Percentiles rank a stretch among this genome's conserved stretches.
Evolutionary conservation across 2,113 vertebrate species (phyloP).

Genomic region (Bos javanicus): DNA sequence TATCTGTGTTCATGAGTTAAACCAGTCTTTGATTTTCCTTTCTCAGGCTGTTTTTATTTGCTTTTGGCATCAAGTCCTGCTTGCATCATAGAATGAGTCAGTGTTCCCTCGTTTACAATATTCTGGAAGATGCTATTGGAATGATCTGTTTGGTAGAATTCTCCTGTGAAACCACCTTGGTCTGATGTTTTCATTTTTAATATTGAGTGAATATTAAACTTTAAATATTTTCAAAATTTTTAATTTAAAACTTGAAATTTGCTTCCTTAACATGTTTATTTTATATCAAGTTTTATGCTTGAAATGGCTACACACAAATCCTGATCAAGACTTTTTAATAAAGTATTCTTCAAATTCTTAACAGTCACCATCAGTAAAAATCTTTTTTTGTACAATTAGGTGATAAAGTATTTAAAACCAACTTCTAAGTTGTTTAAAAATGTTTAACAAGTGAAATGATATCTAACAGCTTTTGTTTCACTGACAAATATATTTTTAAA

Average conservation of each 20-base stretch:
- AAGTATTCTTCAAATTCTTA: constrained; percentile 29
- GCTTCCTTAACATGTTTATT: constrained; percentile 2
- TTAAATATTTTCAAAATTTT: constrained; percentile 34
- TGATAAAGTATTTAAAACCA: constrained; percentile 38
- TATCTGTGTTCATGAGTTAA: constrained; percentile 28
- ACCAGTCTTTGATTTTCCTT: constrained; percentile 29
- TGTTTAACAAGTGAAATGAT: constrained; percentile 26
- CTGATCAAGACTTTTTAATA: constrained; percentile 23
- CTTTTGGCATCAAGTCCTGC: constrained; percentile 10
- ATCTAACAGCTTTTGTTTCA: constrained; percentile 30
- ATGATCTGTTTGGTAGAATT: constrained; percentile 6
- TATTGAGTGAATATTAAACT: constrained; percentile 18
- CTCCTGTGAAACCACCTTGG: constrained; percentile 24
- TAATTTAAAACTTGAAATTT: constrained; percentile 32
- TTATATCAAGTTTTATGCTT: constrained; percentile 29
- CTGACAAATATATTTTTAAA: constrained; percentile 29
- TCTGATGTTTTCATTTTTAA: constrained; percentile 10
- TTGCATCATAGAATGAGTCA: not conserved
- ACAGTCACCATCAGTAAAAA: not conserved
- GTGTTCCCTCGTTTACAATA: constrained; percentile 7
- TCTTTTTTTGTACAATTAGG: not conserved
- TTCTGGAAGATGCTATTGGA: constrained; percentile 8
- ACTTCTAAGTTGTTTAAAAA: constrained; percentile 27
- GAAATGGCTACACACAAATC: constrained; percentile 17
- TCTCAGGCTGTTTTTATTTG: not conserved